Conservation (phyloP, 1,140 invertebrate species). For the Solenopsis invicta region DNA sequence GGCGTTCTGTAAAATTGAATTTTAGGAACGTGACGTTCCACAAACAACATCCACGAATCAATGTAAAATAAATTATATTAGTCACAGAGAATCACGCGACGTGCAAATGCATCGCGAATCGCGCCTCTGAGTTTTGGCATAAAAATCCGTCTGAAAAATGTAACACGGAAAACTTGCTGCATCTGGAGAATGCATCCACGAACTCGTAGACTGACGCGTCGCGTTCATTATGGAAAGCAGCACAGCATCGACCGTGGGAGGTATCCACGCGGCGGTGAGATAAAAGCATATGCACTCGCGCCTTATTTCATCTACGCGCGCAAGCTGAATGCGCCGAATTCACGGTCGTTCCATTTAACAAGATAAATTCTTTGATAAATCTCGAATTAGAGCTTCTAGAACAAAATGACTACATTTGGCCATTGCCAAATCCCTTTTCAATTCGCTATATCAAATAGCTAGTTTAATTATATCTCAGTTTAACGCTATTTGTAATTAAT, state of each 20-base stretch:
- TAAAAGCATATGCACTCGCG: constrained; percentile 64
- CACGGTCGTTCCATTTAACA: constrained; percentile 17
- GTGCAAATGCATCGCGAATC: constrained; percentile 6
- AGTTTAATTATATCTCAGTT: not conserved
- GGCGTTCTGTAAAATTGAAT: not conserved
- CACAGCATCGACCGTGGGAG: constrained; percentile 11
- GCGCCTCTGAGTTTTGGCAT: constrained; percentile 16
- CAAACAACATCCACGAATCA: not conserved
- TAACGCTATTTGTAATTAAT: constrained; percentile 7
- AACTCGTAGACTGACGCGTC: constrained; percentile 41
- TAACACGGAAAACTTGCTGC: not conserved
- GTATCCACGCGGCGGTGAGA: constrained; percentile 45
- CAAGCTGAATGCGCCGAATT: not conserved
- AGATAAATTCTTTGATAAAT: constrained; percentile 31
- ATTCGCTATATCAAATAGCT: not conserved
- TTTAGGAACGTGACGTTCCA: not conserved
- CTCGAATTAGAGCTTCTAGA: not conserved
- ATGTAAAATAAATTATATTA: constrained; percentile 16
- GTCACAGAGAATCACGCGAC: not conserved
- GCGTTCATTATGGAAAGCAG: constrained; percentile 64
- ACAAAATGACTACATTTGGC: not conserved
- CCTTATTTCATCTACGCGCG: constrained; percentile 3
- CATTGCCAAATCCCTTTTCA: not conserved
- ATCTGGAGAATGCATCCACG: constrained; percentile 7
- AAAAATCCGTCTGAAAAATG: constrained; percentile 55